Percentiles rank a stretch among this genome's conserved stretches.
phyloP scores from a whole-genome alignment of 2,113 vertebrate species.

The Menidia beryllina region DNA sequence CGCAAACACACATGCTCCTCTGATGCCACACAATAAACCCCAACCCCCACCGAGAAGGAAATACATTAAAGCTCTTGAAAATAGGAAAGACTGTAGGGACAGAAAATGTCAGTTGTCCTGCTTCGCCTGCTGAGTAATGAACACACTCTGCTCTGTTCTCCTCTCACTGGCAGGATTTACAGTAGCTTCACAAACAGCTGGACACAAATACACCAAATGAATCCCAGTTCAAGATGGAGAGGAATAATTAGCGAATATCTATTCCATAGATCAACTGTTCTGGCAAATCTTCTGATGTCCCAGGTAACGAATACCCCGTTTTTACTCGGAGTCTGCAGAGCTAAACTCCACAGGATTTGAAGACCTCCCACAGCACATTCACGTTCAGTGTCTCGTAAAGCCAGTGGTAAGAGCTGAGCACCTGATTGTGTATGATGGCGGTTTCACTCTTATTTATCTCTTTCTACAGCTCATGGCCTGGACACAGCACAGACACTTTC shows the following conservation, averaged over 20 bases:
- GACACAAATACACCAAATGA: conserved; percentile 36
- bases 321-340: conserved; percentile 34
- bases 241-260: conserved; percentile 43
- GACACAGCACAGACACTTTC: conserved; percentile 27
- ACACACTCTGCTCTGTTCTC: conserved; percentile 15
- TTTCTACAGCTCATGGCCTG: conserved; percentile 51
- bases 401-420: conserved; percentile 59
- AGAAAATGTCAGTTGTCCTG: conserved; percentile 54
- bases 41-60: conserved; percentile 36
- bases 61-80: conserved; percentile 33
- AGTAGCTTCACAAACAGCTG: conserved; percentile 32
- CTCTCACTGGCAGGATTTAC: conserved; percentile 21
- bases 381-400: conserved; percentile 44
- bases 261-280: conserved; percentile 7
- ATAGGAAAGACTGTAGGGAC: conserved; percentile 45
- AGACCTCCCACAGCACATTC: conserved; percentile 53
- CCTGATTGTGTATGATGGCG: conserved; percentile 59
- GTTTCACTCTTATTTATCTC: conserved; percentile 36
- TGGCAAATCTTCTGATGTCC: conserved; percentile 28
- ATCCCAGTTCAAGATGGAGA: conserved; percentile 19
- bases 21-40: conserved; percentile 50
- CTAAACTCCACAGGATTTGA: conserved; percentile 37
- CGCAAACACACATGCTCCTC: conserved; percentile 62
- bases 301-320: conserved; percentile 42
- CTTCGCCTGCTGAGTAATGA: conserved; percentile 49